Base-by-base conservation (phyloP, 2,888 invertebrate species). In the Euphydryas editha region DNA sequence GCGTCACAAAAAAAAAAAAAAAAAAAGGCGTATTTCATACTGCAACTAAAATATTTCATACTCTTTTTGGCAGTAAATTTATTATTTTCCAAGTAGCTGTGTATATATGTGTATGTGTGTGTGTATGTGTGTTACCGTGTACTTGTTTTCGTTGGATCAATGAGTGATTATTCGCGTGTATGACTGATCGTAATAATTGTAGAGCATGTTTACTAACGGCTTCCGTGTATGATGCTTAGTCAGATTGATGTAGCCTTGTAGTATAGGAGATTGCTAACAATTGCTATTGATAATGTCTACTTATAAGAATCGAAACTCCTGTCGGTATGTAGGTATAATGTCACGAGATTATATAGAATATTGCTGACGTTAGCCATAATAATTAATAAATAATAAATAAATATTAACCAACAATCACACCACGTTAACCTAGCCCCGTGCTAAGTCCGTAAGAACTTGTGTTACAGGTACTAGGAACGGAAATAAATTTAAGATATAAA, bases 101-200 rank as follows among this genome's bases (percentile, higher is more conserved):
- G 1, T 15, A 15, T 47, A 20, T 46, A 8, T 18, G 7, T 2
- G n/a, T 54, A 1, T 15, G 13, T 47, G 20, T 46, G n/a, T 18
- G 1, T 15, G 13, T 47, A 20, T 46, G n/a, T 18, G 7, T 2
- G n/a, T 54, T 3, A 36, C 54, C 30, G 30, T 20, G 24, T 49
- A 1, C 3, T n/a, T 46, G 47, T 49, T 51, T 59, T 54, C 58
- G 60, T 47, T 69, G 64, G 57, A 71, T 72, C 66, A 70, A 73
- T 66, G 61, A 60, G 44, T 61, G 58, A n/a, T 72, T 74, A 73
- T 69, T 73, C 69, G 72, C 59, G 67, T 66, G 65, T 62, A 61
- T 73, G 73, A 72, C 64, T 72, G 72, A 73, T 64, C 46, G 47
- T 60, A 37, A 55, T 67, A 68, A 64, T 68, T 61, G 64, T 46